These are phyloP conservation scores for Lanistes nyassanus DNA, from an alignment of 1,140 invertebrate species.

Conservation along the genomic window DNA sequence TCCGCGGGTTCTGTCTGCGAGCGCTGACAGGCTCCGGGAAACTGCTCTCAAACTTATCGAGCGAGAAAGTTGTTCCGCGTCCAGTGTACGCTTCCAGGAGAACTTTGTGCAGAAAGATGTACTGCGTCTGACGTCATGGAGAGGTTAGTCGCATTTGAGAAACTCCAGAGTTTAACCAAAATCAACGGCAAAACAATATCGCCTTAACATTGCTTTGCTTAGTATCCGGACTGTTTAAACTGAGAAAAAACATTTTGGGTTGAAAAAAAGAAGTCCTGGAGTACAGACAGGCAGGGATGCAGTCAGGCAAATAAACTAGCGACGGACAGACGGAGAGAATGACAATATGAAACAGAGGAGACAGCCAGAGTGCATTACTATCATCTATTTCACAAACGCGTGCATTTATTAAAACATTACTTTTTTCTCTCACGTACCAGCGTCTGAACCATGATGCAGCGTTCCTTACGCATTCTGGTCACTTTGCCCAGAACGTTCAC, in stretches of 20 bases:
- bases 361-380: too few species aligned
- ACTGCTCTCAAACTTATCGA: background rate
- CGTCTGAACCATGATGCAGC: slow-evolving; percentile 16
- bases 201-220: background rate
- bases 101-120: background rate
- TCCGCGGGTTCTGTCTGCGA: background rate
- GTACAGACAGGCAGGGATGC: too few species aligned
- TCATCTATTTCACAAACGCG: too few species aligned
- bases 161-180: too few species aligned
- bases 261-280: too few species aligned
- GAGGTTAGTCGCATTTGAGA: background rate
- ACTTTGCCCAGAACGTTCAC: background rate
- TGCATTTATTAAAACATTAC: too few species aligned
- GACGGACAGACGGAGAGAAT: background rate
- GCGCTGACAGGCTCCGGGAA: background rate
- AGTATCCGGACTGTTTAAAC: background rate
- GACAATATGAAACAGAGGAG: background rate
- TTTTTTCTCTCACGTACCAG: slow-evolving; percentile 10
- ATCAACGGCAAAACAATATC: too few species aligned
- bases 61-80: background rate
- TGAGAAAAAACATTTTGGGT: background rate
- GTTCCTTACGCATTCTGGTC: background rate
- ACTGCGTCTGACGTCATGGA: background rate
- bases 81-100: background rate
- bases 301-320: background rate